Evolutionary conservation across 1,140 invertebrate genomes (phyloP).

Genomic region (Papilio helenus): DNA sequence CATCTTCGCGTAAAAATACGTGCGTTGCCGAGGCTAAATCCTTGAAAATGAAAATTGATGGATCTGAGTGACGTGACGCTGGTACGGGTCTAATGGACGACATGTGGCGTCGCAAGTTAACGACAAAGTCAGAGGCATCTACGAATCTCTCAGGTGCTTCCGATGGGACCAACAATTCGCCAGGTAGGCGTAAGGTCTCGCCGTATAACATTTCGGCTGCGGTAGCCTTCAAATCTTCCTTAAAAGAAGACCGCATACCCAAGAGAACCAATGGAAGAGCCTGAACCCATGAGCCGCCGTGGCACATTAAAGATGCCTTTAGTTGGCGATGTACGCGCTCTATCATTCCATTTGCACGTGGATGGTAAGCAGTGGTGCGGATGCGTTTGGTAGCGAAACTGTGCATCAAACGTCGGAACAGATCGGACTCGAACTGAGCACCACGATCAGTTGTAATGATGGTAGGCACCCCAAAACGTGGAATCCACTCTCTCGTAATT

Average conservation of each 20-base stretch:
- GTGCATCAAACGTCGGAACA: slow-evolving; percentile 36
- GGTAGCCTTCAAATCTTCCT: slow-evolving; percentile 31
- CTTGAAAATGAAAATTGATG: too few relatives aligned
- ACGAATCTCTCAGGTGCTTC: too few relatives aligned
- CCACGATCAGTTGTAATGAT: slow-evolving; percentile 42
- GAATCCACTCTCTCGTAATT: slow-evolving; percentile 37
- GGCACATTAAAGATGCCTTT: slow-evolving; percentile 41
- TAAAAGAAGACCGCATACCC: slow-evolving; percentile 35
- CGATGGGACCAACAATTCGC: background rate
- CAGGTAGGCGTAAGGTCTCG: background rate
- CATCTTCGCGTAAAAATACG: too few relatives aligned
- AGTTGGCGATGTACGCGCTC: slow-evolving; percentile 40
- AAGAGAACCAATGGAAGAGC: slow-evolving; percentile 38
- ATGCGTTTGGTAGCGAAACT: slow-evolving; percentile 30
- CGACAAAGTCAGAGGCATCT: too few relatives aligned
- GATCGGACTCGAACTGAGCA: slow-evolving; percentile 42
- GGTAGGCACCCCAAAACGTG: slow-evolving; percentile 38
- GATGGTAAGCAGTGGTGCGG: slow-evolving; percentile 40
- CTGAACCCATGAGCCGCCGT: slow-evolving; percentile 36
- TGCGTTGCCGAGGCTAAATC: too few relatives aligned
- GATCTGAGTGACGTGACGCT: too few relatives aligned
- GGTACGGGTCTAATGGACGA: too few relatives aligned
- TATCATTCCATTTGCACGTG: slow-evolving; percentile 28
- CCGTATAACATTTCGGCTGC: background rate
- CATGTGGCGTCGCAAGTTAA: too few relatives aligned